phyloP scores from a whole-genome alignment of 2,797 vertebrate genomes.

The Eurystomus glaucurus region DNA sequence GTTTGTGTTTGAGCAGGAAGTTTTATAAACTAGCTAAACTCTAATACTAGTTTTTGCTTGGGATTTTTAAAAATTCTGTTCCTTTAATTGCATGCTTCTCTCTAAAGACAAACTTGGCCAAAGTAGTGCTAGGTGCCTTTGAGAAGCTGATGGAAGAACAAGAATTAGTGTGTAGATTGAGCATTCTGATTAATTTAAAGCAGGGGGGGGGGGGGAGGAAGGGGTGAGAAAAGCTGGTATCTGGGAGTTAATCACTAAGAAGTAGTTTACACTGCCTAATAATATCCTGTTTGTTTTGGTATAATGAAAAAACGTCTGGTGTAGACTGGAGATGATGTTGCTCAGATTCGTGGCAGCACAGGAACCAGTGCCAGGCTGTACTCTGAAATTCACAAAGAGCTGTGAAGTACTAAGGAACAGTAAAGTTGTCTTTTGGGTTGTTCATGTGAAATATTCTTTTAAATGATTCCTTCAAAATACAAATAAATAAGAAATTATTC shows the following conservation, averaged over 20 bases:
- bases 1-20: not conserved
- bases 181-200: not conserved
- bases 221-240: not conserved
- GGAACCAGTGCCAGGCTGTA: not conserved
- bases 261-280: not conserved
- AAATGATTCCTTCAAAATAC: not conserved
- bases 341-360: not conserved
- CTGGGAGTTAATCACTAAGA: slow-evolving; percentile 13
- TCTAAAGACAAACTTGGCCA: not conserved
- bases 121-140: not conserved
- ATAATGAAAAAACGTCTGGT: slow-evolving; percentile 9
- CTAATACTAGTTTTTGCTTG: not conserved
- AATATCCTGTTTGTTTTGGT: slow-evolving; percentile 15
- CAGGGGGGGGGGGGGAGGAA: too few species aligned
- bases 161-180: not conserved
- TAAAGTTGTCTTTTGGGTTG: not conserved
- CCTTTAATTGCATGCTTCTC: not conserved
- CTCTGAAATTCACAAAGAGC: not conserved
- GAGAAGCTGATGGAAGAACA: not conserved
- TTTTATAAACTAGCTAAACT: not conserved
- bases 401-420: not conserved
- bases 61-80: not conserved
- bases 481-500: not conserved
- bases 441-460: not conserved
- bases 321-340: not conserved